These are phyloP conservation scores for Xenopus petersii DNA, from an alignment of 2,797 vertebrate genomes.

Conservation along the genomic window DNA sequence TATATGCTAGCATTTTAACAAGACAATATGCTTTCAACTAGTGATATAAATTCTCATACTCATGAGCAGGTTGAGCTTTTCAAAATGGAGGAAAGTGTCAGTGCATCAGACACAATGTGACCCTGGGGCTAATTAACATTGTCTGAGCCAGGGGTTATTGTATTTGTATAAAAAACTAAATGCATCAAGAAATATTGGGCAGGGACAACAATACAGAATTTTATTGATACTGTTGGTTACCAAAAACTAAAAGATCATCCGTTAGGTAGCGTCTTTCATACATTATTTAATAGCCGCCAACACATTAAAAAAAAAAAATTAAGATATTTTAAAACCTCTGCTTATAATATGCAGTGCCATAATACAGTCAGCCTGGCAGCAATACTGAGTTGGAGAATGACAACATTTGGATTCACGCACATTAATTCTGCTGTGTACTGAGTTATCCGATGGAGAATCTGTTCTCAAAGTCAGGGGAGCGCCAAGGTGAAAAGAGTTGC, in stretches of 20 bases:
- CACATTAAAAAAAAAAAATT: conserved; percentile 70
- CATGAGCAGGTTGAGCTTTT: neutral
- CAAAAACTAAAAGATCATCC: conserved; percentile 77
- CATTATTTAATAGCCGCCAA: conserved; percentile 75
- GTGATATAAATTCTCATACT: conserved; percentile 27
- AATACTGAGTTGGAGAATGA: conserved; percentile 77
- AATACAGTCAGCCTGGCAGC: conserved; percentile 71
- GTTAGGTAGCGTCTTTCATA: conserved; percentile 73
- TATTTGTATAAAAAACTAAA: conserved; percentile 52
- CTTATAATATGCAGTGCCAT: conserved; percentile 67
- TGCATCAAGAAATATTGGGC: conserved; percentile 73
- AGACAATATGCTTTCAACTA: conserved; percentile 67
- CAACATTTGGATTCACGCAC: conserved; percentile 54
- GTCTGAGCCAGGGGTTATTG: too few relatives aligned
- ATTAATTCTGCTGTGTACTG: conserved; percentile 51
- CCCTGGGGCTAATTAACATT: conserved; percentile 33
- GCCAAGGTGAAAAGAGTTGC: conserved; percentile 56
- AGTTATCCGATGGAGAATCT: conserved; percentile 58
- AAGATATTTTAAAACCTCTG: conserved; percentile 76
- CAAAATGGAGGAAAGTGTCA: neutral
- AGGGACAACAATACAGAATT: conserved; percentile 72
- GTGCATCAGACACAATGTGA: neutral
- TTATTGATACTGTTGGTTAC: conserved; percentile 89
- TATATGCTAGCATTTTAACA: conserved; percentile 70
- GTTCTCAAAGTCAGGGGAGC: conserved; percentile 60